Conservation (phyloP, 2,113 vertebrate species). For the Candoia aspera region DNA sequence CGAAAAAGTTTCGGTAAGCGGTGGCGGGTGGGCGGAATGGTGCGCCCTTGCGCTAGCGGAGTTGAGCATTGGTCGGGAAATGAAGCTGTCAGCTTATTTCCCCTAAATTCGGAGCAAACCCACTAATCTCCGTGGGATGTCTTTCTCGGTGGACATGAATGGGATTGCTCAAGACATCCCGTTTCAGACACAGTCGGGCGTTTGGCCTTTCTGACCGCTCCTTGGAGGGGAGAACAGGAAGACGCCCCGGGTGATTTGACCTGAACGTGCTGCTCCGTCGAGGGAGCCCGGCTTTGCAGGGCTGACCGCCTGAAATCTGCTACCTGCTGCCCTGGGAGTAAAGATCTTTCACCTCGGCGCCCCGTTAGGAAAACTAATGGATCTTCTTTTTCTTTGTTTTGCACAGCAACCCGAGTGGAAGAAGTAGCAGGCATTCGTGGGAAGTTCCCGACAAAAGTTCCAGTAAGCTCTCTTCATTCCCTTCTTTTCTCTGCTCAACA, state of each 20-base stretch:
- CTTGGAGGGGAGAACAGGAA: too few relatives aligned
- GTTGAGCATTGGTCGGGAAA: not conserved
- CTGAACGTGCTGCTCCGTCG: not conserved
- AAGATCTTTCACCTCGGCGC: not conserved
- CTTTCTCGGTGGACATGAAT: not conserved
- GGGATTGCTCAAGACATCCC: not conserved
- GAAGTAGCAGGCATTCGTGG: constrained; percentile 85
- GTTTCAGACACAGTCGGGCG: not conserved
- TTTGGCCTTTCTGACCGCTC: not conserved
- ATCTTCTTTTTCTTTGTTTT: constrained; percentile 4
- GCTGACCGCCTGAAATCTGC: not conserved
- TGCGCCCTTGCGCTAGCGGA: too few relatives aligned
- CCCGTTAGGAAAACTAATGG: not conserved
- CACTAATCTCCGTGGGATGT: not conserved
- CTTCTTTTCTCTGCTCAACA: not conserved
- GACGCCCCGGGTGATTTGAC: too few relatives aligned
- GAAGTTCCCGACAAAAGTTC: constrained; percentile 91
- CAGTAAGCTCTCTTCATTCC: constrained; percentile 68
- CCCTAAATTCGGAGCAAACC: not conserved
- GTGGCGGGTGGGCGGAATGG: too few relatives aligned
- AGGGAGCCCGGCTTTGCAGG: too few relatives aligned
- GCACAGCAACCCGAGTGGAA: constrained; percentile 80
- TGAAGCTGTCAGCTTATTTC: not conserved
- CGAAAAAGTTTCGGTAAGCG: constrained; percentile 83
- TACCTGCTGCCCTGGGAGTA: not conserved